Percentiles rank a stretch among this genome's conserved stretches.
Evolutionary conservation across 2,113 vertebrate genomes (phyloP).

Genomic region (Neoarius graeffei): DNA sequence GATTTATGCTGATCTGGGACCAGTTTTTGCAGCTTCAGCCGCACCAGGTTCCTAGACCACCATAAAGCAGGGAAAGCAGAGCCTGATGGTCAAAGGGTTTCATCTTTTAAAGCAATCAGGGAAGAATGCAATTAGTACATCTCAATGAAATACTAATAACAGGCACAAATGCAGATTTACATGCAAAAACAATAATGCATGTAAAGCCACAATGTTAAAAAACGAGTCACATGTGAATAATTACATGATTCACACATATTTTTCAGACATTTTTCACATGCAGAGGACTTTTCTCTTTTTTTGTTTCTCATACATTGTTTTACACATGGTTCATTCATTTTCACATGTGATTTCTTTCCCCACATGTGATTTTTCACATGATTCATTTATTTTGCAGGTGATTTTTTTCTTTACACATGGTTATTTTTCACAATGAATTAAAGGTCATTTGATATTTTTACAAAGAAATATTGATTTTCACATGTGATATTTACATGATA

Average conservation of each 20-base stretch:
- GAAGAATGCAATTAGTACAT: background rate
- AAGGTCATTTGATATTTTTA: too few relatives aligned
- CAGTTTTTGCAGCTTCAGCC: background rate
- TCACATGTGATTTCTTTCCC: background rate
- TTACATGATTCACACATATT: background rate
- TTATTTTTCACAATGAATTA: too few relatives aligned
- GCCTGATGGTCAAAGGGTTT: constrained; percentile 7
- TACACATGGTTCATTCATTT: background rate
- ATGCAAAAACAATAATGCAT: background rate
- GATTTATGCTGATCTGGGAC: constrained; percentile 23
- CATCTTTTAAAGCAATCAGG: background rate
- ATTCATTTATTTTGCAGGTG: too few relatives aligned
- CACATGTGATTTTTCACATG: too few relatives aligned
- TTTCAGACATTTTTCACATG: background rate
- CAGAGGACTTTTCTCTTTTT: background rate
- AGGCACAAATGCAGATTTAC: background rate
- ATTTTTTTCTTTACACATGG: too few relatives aligned
- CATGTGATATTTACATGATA: background rate
- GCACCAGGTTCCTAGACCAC: constrained; percentile 8
- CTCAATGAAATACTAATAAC: background rate
- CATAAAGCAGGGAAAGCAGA: constrained; percentile 1
- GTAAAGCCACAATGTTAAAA: constrained; percentile 32
- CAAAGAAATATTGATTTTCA: background rate
- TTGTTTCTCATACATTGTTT: background rate
- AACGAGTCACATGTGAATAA: background rate